phyloP scores from a whole-genome alignment of 2,113 vertebrate genomes.

The Cyanoderma ruficeps region DNA sequence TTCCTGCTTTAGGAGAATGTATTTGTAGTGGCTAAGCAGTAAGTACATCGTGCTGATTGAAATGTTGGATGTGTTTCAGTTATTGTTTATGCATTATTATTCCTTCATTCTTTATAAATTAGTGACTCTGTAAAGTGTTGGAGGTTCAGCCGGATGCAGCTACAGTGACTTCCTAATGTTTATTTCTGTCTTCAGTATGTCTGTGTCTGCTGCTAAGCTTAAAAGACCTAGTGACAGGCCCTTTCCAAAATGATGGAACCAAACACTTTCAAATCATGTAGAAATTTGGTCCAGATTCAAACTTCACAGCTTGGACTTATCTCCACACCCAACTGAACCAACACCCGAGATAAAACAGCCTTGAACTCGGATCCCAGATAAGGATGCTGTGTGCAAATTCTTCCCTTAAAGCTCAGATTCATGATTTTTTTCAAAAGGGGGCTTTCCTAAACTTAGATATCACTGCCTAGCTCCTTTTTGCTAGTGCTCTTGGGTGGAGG shows the following conservation, averaged over 20 bases:
- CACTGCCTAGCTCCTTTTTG: neutral
- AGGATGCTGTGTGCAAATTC: neutral
- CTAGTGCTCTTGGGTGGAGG: neutral
- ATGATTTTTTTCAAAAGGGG: neutral
- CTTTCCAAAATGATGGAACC: neutral
- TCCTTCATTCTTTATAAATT: neutral
- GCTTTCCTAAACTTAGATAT: neutral
- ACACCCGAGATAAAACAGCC: slow-evolving; percentile 8
- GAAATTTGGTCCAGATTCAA: slow-evolving; percentile 29
- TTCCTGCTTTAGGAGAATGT: neutral
- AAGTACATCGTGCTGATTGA: neutral
- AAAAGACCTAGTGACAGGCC: neutral
- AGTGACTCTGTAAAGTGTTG: neutral
- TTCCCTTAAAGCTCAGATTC: neutral
- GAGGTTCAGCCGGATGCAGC: neutral
- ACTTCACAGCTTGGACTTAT: slow-evolving; percentile 31
- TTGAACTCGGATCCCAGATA: slow-evolving; percentile 37
- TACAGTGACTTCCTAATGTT: neutral
- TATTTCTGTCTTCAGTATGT: neutral
- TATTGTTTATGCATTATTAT: neutral
- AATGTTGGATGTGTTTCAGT: neutral
- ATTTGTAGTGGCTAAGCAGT: neutral
- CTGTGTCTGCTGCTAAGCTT: neutral
- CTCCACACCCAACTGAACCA: neutral
- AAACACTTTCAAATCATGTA: neutral